Evolutionary conservation across 1,140 invertebrate species (phyloP), one percentile per base, ranked within the genome.

Genomic region (Lineus longissimus): DNA sequence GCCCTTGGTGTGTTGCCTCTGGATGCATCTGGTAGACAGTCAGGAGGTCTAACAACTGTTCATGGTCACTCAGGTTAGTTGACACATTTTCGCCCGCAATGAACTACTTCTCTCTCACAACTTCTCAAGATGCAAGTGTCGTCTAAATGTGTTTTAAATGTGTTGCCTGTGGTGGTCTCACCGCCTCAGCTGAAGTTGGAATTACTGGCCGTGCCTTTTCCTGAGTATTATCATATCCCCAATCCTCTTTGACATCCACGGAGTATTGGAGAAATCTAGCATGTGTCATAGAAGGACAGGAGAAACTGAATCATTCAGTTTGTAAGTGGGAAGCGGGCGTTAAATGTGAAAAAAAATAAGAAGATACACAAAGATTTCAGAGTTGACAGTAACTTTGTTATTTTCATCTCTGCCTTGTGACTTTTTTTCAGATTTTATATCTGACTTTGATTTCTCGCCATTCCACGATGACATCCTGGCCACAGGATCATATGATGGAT

Each of bases 381-480:
- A n/a, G n/a, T n/a, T n/a, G n/a, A n/a, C n/a, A n/a, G n/a, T n/a
- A n/a, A n/a, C n/a, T n/a, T n/a, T n/a, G n/a, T n/a, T n/a, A n/a
- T n/a, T n/a, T n/a, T n/a, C n/a, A n/a, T n/a, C n/a, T n/a, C n/a
- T n/a, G n/a, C n/a, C n/a, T n/a, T 56, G 30, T 70, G 90, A 92
- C 83, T 59, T 22, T 67, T 90, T 94, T 81, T 87, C 89, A 54
- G 94, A 95, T 75, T 92, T 92, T 36, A 91, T 95, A 25, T 94
- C 91, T n/a, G 93, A 95, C 81, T 90, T 96, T 86, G 90, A 92
- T 72, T 96, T 97, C 76, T 95, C 92, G 43, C 94, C 93, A 40
- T 95, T 95, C 83, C 91, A 96, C 81, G 93, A 95, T 85, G 91
- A 91, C 27, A 82, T 96, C 25, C 80, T 97, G 63, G 88, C 92